Conservation (phyloP, 1,140 invertebrate species). For the Lasaia peninsularis region DNA sequence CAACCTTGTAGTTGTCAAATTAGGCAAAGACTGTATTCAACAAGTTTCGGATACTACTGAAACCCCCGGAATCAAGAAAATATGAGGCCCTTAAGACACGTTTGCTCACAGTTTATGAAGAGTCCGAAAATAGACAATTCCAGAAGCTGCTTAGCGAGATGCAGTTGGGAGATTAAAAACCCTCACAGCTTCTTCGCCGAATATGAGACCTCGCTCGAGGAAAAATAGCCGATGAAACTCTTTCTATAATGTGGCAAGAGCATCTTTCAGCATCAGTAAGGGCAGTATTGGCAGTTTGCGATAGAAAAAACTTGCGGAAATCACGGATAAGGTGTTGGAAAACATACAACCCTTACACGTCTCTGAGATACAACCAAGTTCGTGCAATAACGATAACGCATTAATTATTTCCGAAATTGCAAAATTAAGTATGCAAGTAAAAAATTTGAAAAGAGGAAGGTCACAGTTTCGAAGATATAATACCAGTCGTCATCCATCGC, state of each 20-base stretch:
- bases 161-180: background rate
- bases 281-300: no score
- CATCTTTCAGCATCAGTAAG: no score
- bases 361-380: background rate
- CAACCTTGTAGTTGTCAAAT: conserved; percentile 17
- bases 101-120: background rate
- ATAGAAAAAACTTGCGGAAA: background rate
- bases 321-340: background rate
- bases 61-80: background rate
- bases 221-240: conserved; percentile 1
- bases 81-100: background rate
- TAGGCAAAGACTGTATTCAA: conserved; percentile 11
- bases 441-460: no score
- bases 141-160: background rate
- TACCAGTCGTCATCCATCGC: no score
- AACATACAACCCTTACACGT: background rate
- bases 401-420: no score
- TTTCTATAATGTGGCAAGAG: background rate
- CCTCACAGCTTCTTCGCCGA: background rate
- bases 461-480: no score
- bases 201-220: background rate
- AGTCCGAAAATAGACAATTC: no score
- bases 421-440: no score
- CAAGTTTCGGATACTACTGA: conserved; percentile 17
- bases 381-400: background rate